phyloP scores from a whole-genome alignment of 53 echinoderm and acorn worm species.

The Temnopleurus reevesii region DNA sequence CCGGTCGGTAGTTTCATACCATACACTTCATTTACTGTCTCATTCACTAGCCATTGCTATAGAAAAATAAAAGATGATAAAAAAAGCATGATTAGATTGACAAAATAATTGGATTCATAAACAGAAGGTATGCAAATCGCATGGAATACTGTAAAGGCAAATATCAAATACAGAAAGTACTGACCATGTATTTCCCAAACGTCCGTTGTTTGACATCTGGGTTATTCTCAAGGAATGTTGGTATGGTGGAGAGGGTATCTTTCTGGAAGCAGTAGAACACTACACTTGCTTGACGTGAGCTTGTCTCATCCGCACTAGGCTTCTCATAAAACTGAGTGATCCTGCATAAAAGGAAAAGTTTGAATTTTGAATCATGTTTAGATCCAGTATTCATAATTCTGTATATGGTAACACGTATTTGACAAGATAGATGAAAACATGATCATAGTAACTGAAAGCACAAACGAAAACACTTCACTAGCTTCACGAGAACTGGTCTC shows the following conservation, averaged over 20 bases:
- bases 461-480: slow-evolving; percentile 92
- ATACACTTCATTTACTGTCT: slow-evolving; percentile 65
- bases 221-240: slow-evolving; percentile 63
- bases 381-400: too few species aligned
- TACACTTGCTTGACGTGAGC: slow-evolving; percentile 81
- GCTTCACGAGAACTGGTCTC: slow-evolving; percentile 75
- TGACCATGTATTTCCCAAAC: slow-evolving; percentile 68
- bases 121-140: too few species aligned
- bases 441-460: too few species aligned
- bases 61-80: not conserved
- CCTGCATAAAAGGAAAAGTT: slow-evolving; percentile 38
- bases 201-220: slow-evolving; percentile 67
- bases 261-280: slow-evolving; percentile 88
- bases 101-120: too few species aligned
- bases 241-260: slow-evolving; percentile 71
- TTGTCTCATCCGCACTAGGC: slow-evolving; percentile 64
- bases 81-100: too few species aligned
- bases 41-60: slow-evolving; percentile 87
- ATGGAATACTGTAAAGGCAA: too few species aligned
- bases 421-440: too few species aligned
- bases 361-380: too few species aligned
- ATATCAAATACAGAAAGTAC: too few species aligned
- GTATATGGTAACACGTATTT: too few species aligned
- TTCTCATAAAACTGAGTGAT: slow-evolving; percentile 86
- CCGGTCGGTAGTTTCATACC: slow-evolving; percentile 93